phyloP scores from a whole-genome alignment of 2,797 vertebrate genomes.

The Setipinna tenuifilis region DNA sequence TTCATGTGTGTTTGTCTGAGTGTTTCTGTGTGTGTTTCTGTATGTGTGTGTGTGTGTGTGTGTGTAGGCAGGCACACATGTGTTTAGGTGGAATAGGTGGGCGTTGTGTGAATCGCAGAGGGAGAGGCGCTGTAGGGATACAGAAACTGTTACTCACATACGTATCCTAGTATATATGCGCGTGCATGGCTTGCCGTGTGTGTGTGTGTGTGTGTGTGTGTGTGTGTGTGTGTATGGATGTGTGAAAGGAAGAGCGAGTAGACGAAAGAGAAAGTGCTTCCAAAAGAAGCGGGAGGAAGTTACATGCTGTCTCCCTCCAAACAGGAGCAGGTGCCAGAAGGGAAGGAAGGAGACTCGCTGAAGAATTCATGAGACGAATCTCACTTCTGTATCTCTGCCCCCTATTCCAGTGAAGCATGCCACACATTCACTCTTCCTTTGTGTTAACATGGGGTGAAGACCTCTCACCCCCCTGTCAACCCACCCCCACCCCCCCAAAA shows the following conservation, averaged over 20 bases:
- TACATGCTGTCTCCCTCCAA: conserved; percentile 13
- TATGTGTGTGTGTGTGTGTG: neutral
- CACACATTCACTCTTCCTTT: neutral
- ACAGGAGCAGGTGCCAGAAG: conserved; percentile 14
- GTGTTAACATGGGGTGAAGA: conserved; percentile 5
- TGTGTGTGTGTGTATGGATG: neutral
- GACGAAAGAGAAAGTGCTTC: conserved; percentile 8
- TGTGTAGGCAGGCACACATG: neutral
- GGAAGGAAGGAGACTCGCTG: neutral
- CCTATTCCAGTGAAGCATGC: neutral
- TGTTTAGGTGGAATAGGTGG: conserved; percentile 15
- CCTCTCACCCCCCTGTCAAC: neutral
- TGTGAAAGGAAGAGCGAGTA: neutral
- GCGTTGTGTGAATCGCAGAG: conserved; percentile 15
- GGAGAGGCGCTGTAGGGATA: conserved; percentile 30
- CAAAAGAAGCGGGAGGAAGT: conserved; percentile 21
- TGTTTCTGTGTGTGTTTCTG: neutral
- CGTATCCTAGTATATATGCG: neutral
- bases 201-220: conserved; percentile 2
- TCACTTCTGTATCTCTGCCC: conserved; percentile 27
- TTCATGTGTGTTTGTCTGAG: neutral
- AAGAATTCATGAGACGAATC: conserved; percentile 9
- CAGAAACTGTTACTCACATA: conserved; percentile 12
- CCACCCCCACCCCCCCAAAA: neutral
- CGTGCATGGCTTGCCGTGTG: neutral